Base-by-base conservation (phyloP, 1,140 invertebrate species). In the Ruditapes philippinarum region DNA sequence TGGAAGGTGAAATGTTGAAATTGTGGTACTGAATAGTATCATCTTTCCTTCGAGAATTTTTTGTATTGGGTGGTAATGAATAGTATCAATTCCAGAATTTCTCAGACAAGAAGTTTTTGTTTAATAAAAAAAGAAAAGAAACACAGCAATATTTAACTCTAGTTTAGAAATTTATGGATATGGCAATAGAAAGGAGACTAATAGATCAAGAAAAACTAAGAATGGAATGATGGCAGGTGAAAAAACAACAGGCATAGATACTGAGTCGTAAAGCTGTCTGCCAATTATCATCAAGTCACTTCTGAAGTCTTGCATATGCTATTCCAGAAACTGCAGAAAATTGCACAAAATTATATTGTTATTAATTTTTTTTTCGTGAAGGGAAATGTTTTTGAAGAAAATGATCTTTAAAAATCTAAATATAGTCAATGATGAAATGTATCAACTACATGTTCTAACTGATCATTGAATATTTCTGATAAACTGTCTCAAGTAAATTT, bases 221-320 rank as follows among this genome's bases (percentile, higher is more conserved):
- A 70, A 70, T 70, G 65, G 38, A 70, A 70, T 28, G 25, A 36
- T 70, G 65, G 65, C 33, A 38, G 65, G 33, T 4, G 45, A 78
- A 51, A 78, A 25, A 51, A 36, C 28, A 78, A 54, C 74, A 45
- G 45, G 31, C n/a, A 17, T 49, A 78, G 74, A 78, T 78, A 78
- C 25, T 38, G 36, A 78, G 45, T 78, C 74, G 54, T 78, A 78
- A 78, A 78, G n/a, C 74, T 51, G 74, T 78, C 74, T 78, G 74
- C 74, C 45, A 51, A 51, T 78, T 54, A 78, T 78, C 74, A 78
- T 49, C 42, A 45, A 78, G 45, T 28, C 45, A 36, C 22, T 51
- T 36, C 45, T 51, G 74, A 78, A 17, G 74, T 4, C 22, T 51
- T 78, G 45, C 70, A 74, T 40, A 74, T 25, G 70, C 70, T 40